Evolutionary conservation across 1,140 invertebrate species (phyloP).

Genomic region (Platyscapa corneri): DNA sequence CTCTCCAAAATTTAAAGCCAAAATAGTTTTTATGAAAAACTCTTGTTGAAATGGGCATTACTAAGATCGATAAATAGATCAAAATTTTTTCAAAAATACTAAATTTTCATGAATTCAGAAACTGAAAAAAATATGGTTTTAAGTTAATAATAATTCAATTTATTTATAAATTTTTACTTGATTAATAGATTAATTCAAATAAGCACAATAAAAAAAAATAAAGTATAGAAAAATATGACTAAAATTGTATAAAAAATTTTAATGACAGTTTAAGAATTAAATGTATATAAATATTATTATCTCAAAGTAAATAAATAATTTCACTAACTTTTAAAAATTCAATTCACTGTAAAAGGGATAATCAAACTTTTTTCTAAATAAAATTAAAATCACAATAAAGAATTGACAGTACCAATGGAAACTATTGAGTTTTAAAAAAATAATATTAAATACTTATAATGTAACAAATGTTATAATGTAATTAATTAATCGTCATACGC

Average conservation of each 20-base stretch:
- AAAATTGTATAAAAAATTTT: not conserved
- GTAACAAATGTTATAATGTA: no score
- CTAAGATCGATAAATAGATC: constrained; percentile 6
- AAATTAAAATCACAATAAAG: not conserved
- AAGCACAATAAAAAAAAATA: not conserved
- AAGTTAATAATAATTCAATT: not conserved
- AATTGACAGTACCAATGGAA: not conserved
- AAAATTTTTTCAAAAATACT: not conserved
- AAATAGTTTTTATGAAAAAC: constrained; percentile 59
- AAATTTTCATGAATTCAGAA: not conserved
- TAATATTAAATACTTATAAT: no score
- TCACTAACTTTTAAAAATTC: not conserved
- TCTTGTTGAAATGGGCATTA: constrained; percentile 47
- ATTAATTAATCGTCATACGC: no score
- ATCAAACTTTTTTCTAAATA: not conserved
- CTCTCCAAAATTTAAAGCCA: constrained; percentile 66
- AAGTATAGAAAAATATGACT: not conserved
- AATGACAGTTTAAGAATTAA: not conserved
- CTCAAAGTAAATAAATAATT: not conserved
- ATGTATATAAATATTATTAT: not conserved
- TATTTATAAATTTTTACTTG: not conserved
- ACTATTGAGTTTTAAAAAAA: no score
- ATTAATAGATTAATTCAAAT: not conserved
- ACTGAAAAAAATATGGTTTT: not conserved
- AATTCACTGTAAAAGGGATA: not conserved